These are phyloP conservation scores for Eunapius fragilis DNA, from an alignment of 37 sponge, comb jelly and placozoan genomes.

Conservation along the genomic window DNA sequence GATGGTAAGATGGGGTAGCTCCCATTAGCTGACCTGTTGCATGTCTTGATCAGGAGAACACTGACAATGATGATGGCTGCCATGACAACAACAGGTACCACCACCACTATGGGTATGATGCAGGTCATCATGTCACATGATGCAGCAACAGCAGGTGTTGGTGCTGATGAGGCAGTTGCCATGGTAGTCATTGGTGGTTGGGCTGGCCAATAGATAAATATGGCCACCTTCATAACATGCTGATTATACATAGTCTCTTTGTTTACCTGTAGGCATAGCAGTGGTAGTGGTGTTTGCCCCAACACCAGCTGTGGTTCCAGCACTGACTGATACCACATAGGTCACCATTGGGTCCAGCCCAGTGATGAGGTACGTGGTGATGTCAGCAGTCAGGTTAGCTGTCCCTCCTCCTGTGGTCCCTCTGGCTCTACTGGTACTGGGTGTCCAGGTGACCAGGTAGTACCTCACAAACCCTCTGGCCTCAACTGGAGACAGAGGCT, in stretches of 20 bases:
- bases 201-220: neutral
- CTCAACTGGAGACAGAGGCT: conserved; percentile 43
- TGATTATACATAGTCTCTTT: no score
- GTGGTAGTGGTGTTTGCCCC: neutral
- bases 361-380: neutral
- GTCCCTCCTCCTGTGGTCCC: neutral
- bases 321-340: neutral
- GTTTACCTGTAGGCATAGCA: neutral
- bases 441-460: conserved; percentile 18
- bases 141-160: neutral
- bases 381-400: neutral
- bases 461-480: conserved; percentile 20
- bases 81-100: neutral
- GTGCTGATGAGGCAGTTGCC: neutral
- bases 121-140: neutral
- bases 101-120: neutral
- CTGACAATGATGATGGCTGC: neutral
- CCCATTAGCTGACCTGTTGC: neutral
- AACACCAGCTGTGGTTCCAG: neutral
- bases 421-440: neutral
- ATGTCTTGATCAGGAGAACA: neutral
- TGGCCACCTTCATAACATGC: neutral
- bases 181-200: neutral
- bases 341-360: conserved; percentile 13
- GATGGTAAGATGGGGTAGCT: no score